Percentiles rank a stretch among this genome's conserved stretches.
Evolutionary conservation across 2,888 invertebrate genomes (phyloP).

Genomic region (Eilema depressum): DNA sequence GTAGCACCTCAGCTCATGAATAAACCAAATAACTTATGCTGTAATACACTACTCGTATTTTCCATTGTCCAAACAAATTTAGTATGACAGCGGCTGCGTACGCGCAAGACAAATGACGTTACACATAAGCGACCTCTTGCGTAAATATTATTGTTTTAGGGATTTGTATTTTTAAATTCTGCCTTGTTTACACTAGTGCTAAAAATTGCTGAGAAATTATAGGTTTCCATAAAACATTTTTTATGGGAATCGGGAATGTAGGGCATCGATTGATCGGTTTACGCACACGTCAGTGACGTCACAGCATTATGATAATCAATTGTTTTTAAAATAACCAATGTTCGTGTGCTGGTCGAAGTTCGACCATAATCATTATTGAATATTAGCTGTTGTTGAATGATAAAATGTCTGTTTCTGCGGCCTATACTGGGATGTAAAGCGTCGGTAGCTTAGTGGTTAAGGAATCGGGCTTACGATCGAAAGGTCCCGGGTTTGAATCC

Average conservation of each 20-base stretch:
- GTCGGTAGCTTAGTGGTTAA: too few species aligned
- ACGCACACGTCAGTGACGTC: conserved; percentile 7
- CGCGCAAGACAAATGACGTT: conserved; percentile 30
- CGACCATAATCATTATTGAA: neutral
- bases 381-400: too few species aligned
- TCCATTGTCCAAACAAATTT: conserved; percentile 37
- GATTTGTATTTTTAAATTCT: conserved; percentile 19
- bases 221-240: conserved; percentile 15
- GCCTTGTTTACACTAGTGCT: conserved; percentile 31
- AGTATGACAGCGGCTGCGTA: conserved; percentile 38
- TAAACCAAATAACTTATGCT: neutral
- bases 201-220: conserved; percentile 14
- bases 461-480: too few species aligned
- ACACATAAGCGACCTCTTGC: conserved; percentile 43
- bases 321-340: neutral
- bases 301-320: neutral
- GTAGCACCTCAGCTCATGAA: too few species aligned
- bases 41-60: neutral
- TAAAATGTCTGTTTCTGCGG: too few species aligned
- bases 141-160: conserved; percentile 46
- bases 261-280: neutral
- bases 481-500: too few species aligned
- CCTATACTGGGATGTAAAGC: too few species aligned
- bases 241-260: conserved; percentile 5
- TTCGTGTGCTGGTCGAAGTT: neutral